Conservation (phyloP, 2,113 vertebrate species). For the Prionailurus viverrinus region DNA sequence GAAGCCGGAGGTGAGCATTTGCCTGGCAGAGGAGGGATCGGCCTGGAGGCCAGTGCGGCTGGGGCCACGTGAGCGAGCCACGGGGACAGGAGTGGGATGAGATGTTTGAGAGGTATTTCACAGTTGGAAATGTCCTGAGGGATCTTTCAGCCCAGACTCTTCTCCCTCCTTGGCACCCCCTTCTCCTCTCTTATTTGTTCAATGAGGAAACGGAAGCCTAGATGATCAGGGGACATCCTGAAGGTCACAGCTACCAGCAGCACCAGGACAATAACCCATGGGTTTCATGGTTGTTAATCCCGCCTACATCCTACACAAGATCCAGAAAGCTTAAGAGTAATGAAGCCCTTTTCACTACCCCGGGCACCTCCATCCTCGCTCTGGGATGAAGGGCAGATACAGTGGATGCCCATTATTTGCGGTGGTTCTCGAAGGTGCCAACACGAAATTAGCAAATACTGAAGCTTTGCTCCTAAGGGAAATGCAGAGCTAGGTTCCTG, state of each 20-base stretch:
- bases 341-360: neutral
- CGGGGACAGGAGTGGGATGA: neutral
- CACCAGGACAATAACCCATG: neutral
- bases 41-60: neutral
- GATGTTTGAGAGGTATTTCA: neutral
- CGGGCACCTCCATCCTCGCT: rapidly evolving
- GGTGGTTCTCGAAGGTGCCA: neutral
- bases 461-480: too few relatives aligned
- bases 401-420: rapidly evolving
- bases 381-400: neutral
- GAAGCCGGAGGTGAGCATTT: rapidly evolving
- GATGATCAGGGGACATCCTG: neutral
- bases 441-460: too few relatives aligned
- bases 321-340: neutral
- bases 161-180: neutral
- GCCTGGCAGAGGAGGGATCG: neutral
- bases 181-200: neutral
- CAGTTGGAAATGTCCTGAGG: neutral
- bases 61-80: neutral
- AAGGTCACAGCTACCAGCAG: neutral
- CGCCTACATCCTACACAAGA: neutral
- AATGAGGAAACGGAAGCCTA: neutral
- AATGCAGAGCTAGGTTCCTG: neutral
- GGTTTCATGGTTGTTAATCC: neutral
- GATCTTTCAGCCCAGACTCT: neutral